Base-by-base conservation (phyloP, 2,888 invertebrate species). In the Mimachlamys varia region DNA sequence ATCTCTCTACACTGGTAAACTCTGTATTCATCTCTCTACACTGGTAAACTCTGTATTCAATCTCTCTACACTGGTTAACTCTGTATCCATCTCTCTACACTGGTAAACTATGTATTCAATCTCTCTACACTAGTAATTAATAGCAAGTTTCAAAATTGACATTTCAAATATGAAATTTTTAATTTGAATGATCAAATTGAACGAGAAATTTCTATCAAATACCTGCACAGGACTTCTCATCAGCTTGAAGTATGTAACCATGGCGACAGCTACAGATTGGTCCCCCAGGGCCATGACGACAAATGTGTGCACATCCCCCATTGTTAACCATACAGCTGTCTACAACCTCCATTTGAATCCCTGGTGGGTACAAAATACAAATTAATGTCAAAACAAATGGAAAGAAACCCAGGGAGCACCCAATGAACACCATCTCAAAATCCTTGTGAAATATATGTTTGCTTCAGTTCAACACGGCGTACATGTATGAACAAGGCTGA, bases 261-360 rank as follows among this genome's bases (percentile, higher is more conserved):
- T 93, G 90, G 37, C 96, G 92, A 93, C 96, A 96, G 37, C 95
- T 94, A 92, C 96, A 96, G 44, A 94, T 90, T 12, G 95, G 91
- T 10, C 95, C 96, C 0, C 95, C 96, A 19, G 95, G 94, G 55
- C 95, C 96, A 92, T 97, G 97, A 89, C 95, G 94, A 94, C 97
- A 97, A 89, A 96, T 96, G 93, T 97, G 97, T 89, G 97, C 97
- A 94, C 97, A 97, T 5, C 97, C 97, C 10, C 97, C 97, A 94
- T 97, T 97, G 91, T 96, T 96, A 37, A 96, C 94, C 49, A 96
- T 95, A 94, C 97, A 97, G 49, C 96, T 96, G 92, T 97, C 96
- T 7, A 97, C 95, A 37, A 96, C 95, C 91, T 97, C 96, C 94
- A 97, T 95, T 90, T 96, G 96, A 89, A 97, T 96, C 88, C 96